Percentiles rank a stretch among this genome's conserved stretches.
Evolutionary conservation across 2,797 vertebrate species (phyloP).

Genomic region (Microctenopoma steveboyesi): DNA sequence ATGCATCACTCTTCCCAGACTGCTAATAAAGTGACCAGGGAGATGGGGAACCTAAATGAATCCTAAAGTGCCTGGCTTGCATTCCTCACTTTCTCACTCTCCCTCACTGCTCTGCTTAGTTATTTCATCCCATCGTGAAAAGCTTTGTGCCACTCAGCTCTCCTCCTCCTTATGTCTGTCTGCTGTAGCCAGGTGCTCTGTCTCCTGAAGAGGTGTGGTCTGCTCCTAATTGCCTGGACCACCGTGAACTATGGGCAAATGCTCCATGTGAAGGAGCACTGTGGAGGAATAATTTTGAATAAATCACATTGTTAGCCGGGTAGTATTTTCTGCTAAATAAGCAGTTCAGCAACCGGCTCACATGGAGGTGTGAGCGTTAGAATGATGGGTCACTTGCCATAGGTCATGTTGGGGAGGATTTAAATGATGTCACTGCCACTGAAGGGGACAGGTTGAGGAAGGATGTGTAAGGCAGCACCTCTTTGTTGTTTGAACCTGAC

Average conservation of each 20-base stretch:
- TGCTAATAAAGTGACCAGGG: slow-evolving; percentile 85
- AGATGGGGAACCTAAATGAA: slow-evolving; percentile 81
- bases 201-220: slow-evolving; percentile 78
- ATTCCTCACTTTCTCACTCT: slow-evolving; percentile 76
- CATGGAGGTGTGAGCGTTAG: slow-evolving; percentile 69
- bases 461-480: slow-evolving; percentile 77
- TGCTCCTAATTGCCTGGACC: slow-evolving; percentile 79
- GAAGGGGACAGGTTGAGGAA: slow-evolving; percentile 76
- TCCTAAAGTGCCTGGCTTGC: slow-evolving; percentile 82
- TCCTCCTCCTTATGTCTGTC: slow-evolving; percentile 74
- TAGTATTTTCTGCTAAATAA: slow-evolving; percentile 79
- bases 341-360: slow-evolving; percentile 72
- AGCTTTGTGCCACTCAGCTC: slow-evolving; percentile 56
- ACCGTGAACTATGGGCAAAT: slow-evolving; percentile 76
- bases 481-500: slow-evolving; percentile 84
- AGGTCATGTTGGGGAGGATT: slow-evolving; percentile 81
- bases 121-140: slow-evolving; percentile 71
- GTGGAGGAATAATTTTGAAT: slow-evolving; percentile 83
- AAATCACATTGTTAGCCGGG: slow-evolving; percentile 78
- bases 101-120: slow-evolving; percentile 71
- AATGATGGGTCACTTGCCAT: slow-evolving; percentile 81
- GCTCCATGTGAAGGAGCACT: slow-evolving; percentile 76
- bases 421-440: slow-evolving; percentile 80
- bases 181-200: slow-evolving; percentile 75
- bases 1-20: slow-evolving; percentile 82